A percentile compares a stretch with the other conserved stretches of the same genome.
These are phyloP conservation scores for Lochmaea crataegi DNA, from an alignment of 2,888 invertebrate genomes.

Conservation along the genomic window DNA sequence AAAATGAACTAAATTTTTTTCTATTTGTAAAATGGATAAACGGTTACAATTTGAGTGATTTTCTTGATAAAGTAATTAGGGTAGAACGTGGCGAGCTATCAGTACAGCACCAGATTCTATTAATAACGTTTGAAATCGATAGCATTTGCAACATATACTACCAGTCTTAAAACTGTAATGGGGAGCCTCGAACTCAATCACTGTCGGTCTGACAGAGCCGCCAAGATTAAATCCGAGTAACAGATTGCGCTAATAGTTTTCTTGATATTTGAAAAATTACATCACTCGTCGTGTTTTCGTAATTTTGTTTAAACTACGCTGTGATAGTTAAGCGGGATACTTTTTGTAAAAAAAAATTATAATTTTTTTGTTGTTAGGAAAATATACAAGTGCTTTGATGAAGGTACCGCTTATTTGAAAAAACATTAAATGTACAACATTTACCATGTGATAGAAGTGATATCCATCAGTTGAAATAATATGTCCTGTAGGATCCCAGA, in stretches of 20 bases:
- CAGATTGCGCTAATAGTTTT: conserved; percentile 56
- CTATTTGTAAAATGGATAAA: background rate
- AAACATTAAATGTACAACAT: too few species aligned
- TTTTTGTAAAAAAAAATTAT: background rate
- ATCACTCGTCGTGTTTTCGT: conserved; percentile 9
- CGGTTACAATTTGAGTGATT: background rate
- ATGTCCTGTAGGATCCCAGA: too few species aligned
- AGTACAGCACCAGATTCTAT: conserved; percentile 39
- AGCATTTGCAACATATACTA: conserved; percentile 45
- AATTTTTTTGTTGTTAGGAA: too few species aligned
- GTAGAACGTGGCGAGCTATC: conserved; percentile 22
- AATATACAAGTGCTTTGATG: too few species aligned
- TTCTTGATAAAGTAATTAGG: conserved; percentile 26
- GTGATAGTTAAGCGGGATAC: too few species aligned
- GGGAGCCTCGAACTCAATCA: conserved; percentile 52
- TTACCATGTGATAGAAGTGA: too few species aligned
- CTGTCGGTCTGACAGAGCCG: conserved; percentile 50
- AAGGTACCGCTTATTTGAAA: too few species aligned
- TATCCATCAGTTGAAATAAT: too few species aligned
- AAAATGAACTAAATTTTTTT: too few species aligned
- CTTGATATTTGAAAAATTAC: conserved; percentile 34
- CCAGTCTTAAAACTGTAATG: conserved; percentile 46
- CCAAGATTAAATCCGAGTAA: conserved; percentile 50
- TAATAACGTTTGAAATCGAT: conserved; percentile 49
- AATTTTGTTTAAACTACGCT: background rate